A percentile compares a stretch with the other conserved stretches of the same genome.
Conservation (phyloP, 2,113 vertebrate genomes). For the Pteropus alecto region DNA sequence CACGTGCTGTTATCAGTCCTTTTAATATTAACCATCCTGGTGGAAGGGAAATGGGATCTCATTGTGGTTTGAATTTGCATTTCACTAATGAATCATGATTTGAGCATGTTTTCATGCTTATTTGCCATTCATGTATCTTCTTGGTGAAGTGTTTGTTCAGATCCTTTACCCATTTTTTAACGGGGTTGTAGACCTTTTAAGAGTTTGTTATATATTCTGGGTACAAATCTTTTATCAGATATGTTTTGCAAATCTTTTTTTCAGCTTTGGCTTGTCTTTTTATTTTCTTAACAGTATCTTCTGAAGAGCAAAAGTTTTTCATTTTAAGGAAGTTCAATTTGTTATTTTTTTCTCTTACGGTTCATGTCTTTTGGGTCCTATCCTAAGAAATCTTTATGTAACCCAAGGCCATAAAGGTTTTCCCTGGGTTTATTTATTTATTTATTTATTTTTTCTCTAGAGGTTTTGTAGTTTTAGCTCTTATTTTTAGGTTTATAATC, state of each 20-base stretch:
- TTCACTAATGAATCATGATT: background rate
- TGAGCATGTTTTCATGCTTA: background rate
- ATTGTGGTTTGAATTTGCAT: background rate
- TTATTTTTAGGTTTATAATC: background rate
- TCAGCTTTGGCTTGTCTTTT: background rate
- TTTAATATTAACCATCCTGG: background rate
- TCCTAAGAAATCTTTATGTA: slow-evolving; percentile 5
- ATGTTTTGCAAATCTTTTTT: background rate
- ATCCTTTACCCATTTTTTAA: background rate
- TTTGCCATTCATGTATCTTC: background rate
- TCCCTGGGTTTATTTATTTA: background rate
- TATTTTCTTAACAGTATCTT: background rate
- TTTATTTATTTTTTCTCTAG: background rate
- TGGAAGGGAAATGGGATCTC: background rate
- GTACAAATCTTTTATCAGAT: background rate
- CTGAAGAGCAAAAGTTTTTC: background rate
- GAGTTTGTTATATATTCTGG: background rate
- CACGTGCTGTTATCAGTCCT: background rate
- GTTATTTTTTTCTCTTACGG: background rate
- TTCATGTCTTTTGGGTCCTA: background rate
- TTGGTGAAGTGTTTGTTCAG: background rate
- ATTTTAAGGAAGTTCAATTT: background rate
- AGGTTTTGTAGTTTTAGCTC: background rate
- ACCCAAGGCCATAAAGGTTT: background rate
- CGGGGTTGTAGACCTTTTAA: background rate